Evolutionary conservation across 2,888 invertebrate species (phyloP).

Genomic region (Diaphora mendica): DNA sequence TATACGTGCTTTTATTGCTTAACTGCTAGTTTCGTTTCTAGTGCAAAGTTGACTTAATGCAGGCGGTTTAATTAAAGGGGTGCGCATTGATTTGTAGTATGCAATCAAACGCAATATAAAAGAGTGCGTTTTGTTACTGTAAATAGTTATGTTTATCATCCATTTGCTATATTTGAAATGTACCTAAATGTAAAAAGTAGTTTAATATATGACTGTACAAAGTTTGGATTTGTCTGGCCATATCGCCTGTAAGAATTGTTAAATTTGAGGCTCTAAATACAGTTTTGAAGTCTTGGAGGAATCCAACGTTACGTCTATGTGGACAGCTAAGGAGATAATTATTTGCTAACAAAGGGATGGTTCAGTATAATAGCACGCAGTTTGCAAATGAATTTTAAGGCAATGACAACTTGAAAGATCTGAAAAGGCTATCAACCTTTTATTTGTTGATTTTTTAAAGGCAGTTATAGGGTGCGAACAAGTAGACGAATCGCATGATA

Average conservation of each 20-base stretch:
- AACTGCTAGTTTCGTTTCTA: constrained; percentile 69
- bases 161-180: constrained; percentile 30
- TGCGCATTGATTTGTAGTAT: constrained; percentile 77
- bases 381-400: not conserved
- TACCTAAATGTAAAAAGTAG: constrained; percentile 26
- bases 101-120: constrained; percentile 57
- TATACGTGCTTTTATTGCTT: constrained; percentile 71
- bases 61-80: constrained; percentile 82
- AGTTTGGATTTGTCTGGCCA: not conserved
- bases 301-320: too few species aligned
- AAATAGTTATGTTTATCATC: constrained; percentile 51
- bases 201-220: not conserved
- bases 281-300: not conserved
- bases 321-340: not conserved
- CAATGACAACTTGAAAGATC: too few species aligned
- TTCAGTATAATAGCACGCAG: not conserved
- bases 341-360: constrained; percentile 11
- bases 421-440: too few species aligned
- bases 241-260: not conserved
- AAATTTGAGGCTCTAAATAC: not conserved
- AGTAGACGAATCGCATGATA: too few species aligned
- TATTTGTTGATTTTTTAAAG: too few species aligned
- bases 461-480: too few species aligned
- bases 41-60: constrained; percentile 78
- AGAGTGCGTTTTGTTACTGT: constrained; percentile 63